Base-by-base conservation (phyloP, 2,888 invertebrate species). In the Drosophila planitibia region DNA sequence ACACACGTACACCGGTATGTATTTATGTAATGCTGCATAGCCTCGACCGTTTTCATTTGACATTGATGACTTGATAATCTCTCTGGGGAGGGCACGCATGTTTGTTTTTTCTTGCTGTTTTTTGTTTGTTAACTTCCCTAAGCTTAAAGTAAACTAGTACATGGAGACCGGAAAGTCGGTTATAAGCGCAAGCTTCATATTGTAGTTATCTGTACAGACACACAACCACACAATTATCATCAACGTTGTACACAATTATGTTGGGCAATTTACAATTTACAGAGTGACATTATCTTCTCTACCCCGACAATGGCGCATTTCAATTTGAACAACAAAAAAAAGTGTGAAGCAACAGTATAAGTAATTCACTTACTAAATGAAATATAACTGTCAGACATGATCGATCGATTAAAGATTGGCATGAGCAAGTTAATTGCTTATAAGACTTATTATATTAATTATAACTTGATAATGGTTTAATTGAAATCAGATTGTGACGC, bases 51-150 rank as follows among this genome's bases (percentile, higher is more conserved):
- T 58, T 79, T 65, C 35, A 57, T 53, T 61, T 76, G 80, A 76
- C 80, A 80, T 76, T 79, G 80, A 76, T 54, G 61, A 33, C 54
- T 79, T 79, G 76, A 79, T 79, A 80, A 76, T 66, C 80, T 72
- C 76, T 67, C 72, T 49, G 22, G 61, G 71, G 54, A 64, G 54
- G 65, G 41, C 67, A 72, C 65, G 68, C 72, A 78, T 60, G 37
- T 70, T 44, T 25, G 33, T 60, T 60, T 47, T 19, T 16, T 51
- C 28, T 49, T 28, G 49, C 19, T 47, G 5, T 33, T 70, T 25
- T 16, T n/a, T 33, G 37, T 55, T 25, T 53, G 44, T 30, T 49
- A 41, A 30, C 52, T 47, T 63, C 25, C 53, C 52, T 37, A 39
- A 61, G 68, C 74, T 61, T 32, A 4, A 49, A 51, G 62, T 51